phyloP scores from a whole-genome alignment of 2,113 vertebrate species.

The Labrus mixtus region DNA sequence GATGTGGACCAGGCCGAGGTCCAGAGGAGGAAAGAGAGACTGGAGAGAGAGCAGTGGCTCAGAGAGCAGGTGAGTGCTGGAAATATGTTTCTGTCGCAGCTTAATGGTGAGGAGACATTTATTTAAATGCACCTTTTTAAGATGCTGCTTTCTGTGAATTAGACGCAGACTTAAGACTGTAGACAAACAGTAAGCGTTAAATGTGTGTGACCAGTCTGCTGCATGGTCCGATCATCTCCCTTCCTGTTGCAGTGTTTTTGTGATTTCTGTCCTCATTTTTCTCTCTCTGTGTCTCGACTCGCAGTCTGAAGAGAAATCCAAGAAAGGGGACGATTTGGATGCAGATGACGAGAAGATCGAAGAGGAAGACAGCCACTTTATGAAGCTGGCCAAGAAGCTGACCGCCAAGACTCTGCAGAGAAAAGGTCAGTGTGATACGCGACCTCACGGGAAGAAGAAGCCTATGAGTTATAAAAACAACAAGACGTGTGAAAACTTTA shows the following conservation, averaged over 20 bases:
- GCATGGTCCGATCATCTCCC: too few relatives aligned
- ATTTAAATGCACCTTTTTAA: too few relatives aligned
- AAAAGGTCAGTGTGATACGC: conserved; percentile 81
- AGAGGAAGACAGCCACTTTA: conserved; percentile 92
- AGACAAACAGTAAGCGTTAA: too few relatives aligned
- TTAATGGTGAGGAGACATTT: too few relatives aligned
- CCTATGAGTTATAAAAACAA: background rate
- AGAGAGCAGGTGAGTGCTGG: conserved; percentile 88
- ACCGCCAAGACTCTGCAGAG: conserved; percentile 90
- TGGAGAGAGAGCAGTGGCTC: conserved; percentile 96
- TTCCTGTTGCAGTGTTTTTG: background rate
- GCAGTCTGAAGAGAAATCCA: conserved; percentile 85
- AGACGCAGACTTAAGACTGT: too few relatives aligned
- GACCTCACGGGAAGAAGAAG: background rate
- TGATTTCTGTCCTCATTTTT: conserved; percentile 19
- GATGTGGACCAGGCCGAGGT: conserved; percentile 88
- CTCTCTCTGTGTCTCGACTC: conserved; percentile 2
- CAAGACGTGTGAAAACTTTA: too few relatives aligned
- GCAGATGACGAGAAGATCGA: conserved; percentile 86
- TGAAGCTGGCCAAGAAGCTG: conserved; percentile 95
- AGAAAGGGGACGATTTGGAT: conserved; percentile 69
- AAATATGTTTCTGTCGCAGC: background rate
- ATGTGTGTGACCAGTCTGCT: too few relatives aligned
- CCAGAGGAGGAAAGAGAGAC: conserved; percentile 91
- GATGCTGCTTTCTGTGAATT: too few relatives aligned